phyloP scores from a whole-genome alignment of 2,113 vertebrate genomes.

The Lagopus leucura region DNA sequence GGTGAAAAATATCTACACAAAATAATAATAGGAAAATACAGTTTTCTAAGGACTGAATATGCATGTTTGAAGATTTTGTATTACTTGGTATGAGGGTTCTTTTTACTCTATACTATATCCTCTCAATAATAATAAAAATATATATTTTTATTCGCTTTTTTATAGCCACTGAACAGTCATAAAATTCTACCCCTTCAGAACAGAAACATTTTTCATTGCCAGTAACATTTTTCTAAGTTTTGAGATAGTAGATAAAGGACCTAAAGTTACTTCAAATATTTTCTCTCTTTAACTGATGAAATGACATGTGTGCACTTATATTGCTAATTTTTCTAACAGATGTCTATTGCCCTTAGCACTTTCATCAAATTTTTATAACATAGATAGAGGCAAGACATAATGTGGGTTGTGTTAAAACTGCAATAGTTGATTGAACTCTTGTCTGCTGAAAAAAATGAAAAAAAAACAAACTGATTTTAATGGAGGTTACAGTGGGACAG shows the following conservation, averaged over 20 bases:
- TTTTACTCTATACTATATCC: neutral
- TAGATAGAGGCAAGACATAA: neutral
- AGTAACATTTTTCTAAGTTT: neutral
- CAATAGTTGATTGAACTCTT: constrained; percentile 11
- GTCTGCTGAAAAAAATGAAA: neutral
- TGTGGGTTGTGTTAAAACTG: constrained; percentile 18
- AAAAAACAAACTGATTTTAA: neutral
- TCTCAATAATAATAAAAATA: neutral
- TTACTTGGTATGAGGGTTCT: neutral
- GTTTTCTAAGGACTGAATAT: neutral
- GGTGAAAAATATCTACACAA: neutral
- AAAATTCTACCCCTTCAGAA: neutral
- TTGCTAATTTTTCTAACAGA: constrained; percentile 27
- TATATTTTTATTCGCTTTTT: neutral
- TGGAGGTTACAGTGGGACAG: neutral
- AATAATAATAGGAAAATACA: neutral
- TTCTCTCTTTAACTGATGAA: neutral
- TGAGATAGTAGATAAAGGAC: neutral
- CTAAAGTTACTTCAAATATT: neutral
- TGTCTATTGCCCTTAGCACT: neutral
- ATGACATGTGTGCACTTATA: neutral
- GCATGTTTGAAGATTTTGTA: neutral
- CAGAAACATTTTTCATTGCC: neutral
- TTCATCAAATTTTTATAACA: neutral
- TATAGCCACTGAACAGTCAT: neutral